Evolutionary conservation across 1,140 invertebrate species (phyloP).

Genomic region (Bradynema listronoti): DNA sequence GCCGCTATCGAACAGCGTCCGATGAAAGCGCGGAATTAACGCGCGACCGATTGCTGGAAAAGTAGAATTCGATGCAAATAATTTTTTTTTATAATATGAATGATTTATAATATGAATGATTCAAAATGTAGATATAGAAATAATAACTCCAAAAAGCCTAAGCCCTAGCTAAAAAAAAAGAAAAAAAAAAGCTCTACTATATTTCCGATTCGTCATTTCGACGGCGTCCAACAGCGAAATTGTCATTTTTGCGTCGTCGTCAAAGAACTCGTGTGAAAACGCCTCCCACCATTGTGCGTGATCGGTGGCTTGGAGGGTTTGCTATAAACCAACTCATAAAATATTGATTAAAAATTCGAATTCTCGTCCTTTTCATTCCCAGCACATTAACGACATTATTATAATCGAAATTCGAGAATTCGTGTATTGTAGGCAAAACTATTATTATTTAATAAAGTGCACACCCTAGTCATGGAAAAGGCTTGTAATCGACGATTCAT

Average conservation of each 20-base stretch:
- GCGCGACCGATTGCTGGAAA: slow-evolving; percentile 28
- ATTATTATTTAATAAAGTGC: background rate
- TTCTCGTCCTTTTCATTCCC: no score
- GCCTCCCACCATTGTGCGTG: slow-evolving; percentile 37
- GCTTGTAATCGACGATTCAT: slow-evolving; percentile 31
- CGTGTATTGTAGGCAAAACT: background rate
- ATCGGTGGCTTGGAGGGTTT: slow-evolving; percentile 4
- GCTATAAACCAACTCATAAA: slow-evolving; percentile 3
- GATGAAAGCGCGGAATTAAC: slow-evolving; percentile 31
- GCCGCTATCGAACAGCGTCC: slow-evolving; percentile 32
- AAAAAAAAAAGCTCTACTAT: slow-evolving; percentile 21
- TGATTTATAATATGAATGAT: no score
- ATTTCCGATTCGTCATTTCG: slow-evolving; percentile 12
- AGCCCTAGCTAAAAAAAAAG: no score
- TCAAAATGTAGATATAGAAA: no score
- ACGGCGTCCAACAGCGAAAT: slow-evolving; percentile 7
- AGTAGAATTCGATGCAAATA: no score
- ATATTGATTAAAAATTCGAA: no score
- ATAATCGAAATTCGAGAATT: no score
- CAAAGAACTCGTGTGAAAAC: slow-evolving; percentile 39
- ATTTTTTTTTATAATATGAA: no score
- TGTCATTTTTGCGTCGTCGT: slow-evolving; percentile 21
- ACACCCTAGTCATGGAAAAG: slow-evolving; percentile 12
- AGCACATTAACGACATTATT: no score
- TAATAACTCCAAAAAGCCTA: no score